Base-by-base conservation (phyloP, 2,113 vertebrate species). In the Atlantisia rogersi region DNA sequence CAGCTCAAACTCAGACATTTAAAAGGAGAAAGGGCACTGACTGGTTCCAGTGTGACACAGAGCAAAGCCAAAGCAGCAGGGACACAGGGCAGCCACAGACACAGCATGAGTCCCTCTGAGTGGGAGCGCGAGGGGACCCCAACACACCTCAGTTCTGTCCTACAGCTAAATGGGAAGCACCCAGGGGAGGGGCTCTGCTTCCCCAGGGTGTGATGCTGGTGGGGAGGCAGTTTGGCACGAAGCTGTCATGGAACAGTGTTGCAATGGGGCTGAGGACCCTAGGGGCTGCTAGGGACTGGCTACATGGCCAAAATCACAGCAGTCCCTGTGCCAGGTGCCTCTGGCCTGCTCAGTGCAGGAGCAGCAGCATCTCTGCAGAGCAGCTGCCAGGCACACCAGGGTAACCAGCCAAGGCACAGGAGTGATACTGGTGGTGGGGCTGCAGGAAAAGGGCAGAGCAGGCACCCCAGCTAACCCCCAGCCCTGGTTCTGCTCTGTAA, bases 381-480 rank as follows among this genome's bases (percentile, higher is more conserved):
- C 31, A 19, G 55, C 75, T n/a, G 10, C 39, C 4, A 29, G 35
- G 28, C 0, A 3, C 12, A 31, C 5, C 2, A 0, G 2, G 8
- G 44, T 25, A 32, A 15, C 8, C 20, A 4, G 6, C 5, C 3
- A 56, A 16, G 39, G 46, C 25, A 3, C 29, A 1, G 15, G 18
- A 17, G 6, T 10, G 5, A 3, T 22, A 0, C 31, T 6, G 68
- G 6, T 10, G 20, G 2, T 11, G 42, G 42, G 42, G 2, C 9
- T 7, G 50, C 21, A 40, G 40, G 11, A 62, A 39, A 17, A 64
- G 12, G 31, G 12, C 15, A 18, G 40, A 50, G 32, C 39, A 7
- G 71, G 10, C 11, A 14, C 8, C 12, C 3, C 5, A 6, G 3
- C 5, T 11, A 18, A 25, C 11, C 6, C 24, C 73, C 71, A 67